phyloP scores from a whole-genome alignment of 1,140 invertebrate genomes.

The Mya arenaria region DNA sequence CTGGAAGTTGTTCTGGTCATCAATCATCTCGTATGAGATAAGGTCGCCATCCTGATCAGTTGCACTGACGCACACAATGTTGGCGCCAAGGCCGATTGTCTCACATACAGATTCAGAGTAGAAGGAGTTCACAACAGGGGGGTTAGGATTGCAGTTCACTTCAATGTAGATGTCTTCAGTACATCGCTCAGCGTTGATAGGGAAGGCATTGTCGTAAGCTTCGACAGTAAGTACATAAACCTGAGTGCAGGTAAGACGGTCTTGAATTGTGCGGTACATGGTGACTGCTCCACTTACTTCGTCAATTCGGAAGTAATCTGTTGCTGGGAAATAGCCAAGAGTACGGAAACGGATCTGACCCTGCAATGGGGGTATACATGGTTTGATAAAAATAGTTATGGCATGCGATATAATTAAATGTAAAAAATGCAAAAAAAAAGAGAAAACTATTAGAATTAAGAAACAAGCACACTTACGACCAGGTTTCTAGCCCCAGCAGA shows the following conservation, averaged over 20 bases:
- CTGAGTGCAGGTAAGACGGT: conserved; percentile 36
- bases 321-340: conserved; percentile 42
- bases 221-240: conserved; percentile 86
- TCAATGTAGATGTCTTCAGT: conserved; percentile 91
- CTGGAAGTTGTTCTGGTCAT: neutral
- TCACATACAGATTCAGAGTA: conserved; percentile 88
- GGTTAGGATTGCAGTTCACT: conserved; percentile 89
- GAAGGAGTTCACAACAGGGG: conserved; percentile 84
- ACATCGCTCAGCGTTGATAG: conserved; percentile 90
- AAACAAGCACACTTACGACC: conserved; percentile 54
- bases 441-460: neutral
- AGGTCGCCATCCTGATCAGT: conserved; percentile 68
- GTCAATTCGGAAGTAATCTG: conserved; percentile 56
- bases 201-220: conserved; percentile 93
- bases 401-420: neutral
- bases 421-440: neutral
- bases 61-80: conserved; percentile 61
- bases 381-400: neutral
- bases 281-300: conserved; percentile 32
- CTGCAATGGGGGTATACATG: conserved; percentile 14
- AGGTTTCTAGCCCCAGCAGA: conserved; percentile 57
- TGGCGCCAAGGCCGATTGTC: conserved; percentile 47
- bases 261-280: neutral
- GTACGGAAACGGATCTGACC: conserved; percentile 34
- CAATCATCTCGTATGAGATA: conserved; percentile 14